Evolutionary conservation across 1,140 invertebrate species (phyloP).

Genomic region (Ruditapes philippinarum): DNA sequence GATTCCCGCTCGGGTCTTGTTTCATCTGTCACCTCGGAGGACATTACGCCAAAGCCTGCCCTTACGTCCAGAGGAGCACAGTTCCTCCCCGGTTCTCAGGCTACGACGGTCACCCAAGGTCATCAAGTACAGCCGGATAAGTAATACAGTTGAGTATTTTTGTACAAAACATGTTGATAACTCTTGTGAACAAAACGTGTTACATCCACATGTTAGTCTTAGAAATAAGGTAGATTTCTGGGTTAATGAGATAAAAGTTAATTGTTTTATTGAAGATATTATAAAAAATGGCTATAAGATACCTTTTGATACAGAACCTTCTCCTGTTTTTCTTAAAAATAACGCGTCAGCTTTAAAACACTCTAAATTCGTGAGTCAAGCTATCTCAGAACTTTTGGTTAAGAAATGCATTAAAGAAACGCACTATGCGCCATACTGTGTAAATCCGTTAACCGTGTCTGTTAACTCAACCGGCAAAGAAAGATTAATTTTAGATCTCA

Average conservation of each 20-base stretch:
- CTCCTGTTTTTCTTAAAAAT: slow-evolving; percentile 2
- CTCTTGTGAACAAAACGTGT: not conserved
- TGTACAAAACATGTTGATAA: not conserved
- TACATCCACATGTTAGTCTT: not conserved
- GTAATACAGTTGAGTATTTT: slow-evolving; percentile 3
- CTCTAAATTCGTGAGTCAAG: not conserved
- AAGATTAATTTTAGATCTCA: not conserved
- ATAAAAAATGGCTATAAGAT: not conserved
- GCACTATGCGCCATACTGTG: not conserved
- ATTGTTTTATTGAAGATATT: not conserved
- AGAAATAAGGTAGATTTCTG: not conserved
- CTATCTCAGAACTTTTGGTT: not conserved
- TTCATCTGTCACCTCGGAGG: not conserved
- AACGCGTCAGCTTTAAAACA: too few relatives aligned
- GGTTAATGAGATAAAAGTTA: not conserved
- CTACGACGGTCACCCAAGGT: not conserved
- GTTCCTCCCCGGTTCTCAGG: not conserved
- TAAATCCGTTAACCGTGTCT: not conserved
- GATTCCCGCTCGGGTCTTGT: not conserved
- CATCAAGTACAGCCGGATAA: not conserved
- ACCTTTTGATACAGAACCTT: slow-evolving; percentile 1
- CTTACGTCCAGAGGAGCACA: slow-evolving; percentile 5
- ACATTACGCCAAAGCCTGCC: slow-evolving; percentile 8
- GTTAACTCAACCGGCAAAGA: not conserved
- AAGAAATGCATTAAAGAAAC: slow-evolving; percentile 13